Conservation (phyloP, 2,888 invertebrate species). For the Hypercompe scribonia region DNA sequence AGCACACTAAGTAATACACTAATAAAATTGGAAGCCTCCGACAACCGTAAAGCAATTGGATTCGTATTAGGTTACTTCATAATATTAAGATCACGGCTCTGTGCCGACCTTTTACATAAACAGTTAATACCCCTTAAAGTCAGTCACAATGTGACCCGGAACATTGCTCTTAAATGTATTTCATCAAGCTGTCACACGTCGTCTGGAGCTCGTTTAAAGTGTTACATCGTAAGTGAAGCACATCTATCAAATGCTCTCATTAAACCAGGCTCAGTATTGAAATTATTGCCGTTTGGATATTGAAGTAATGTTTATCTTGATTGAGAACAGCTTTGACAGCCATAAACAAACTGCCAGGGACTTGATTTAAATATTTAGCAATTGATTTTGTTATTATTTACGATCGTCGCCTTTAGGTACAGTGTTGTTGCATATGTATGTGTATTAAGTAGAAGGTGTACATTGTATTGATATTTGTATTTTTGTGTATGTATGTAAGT, state of each 20-base stretch:
- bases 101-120: background rate
- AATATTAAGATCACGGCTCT: background rate
- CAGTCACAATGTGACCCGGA: background rate
- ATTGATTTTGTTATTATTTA: background rate
- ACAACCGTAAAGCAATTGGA: background rate
- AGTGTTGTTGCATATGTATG: no score
- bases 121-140: background rate
- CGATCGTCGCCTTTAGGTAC: background rate
- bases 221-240: constrained; percentile 11
- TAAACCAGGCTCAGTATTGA: constrained; percentile 18
- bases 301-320: constrained; percentile 23
- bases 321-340: constrained; percentile 3
- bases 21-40: no score
- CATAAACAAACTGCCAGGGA: background rate
- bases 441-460: no score
- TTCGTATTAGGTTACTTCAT: background rate
- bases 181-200: constrained; percentile 26
- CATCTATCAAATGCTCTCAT: constrained; percentile 18
- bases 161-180: constrained; percentile 30
- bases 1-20: no score
- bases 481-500: no score
- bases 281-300: constrained; percentile 24
- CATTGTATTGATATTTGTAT: no score
- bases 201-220: constrained; percentile 8
- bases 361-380: background rate